Evolutionary conservation across 2,888 invertebrate species (phyloP), one percentile per base, ranked within the genome.

Genomic region (Clivina fossor): DNA sequence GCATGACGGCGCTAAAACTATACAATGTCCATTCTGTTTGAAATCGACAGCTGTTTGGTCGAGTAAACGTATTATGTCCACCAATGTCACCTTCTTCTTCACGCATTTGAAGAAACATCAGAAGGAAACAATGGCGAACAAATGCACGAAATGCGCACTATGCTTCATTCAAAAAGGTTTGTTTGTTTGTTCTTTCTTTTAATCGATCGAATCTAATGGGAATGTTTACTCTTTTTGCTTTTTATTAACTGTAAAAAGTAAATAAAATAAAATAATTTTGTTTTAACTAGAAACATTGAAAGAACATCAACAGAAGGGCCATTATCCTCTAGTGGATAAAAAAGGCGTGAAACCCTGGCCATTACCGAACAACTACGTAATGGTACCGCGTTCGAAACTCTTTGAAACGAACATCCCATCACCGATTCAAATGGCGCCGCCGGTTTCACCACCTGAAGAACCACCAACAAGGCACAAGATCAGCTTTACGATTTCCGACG

Each of bases 11-110:
- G 80, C 83, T 28, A 79, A 82, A 60, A 78, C 82, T 48, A 74
- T 92, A 49, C 85, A 90, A 68, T 94, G 95, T 69, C 89, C 92
- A 2, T 85, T 86, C 70, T 95, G 95, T 69, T 79, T 94, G 63
- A 88, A 89, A 76, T 71, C 76, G 57, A 65, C 77, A 3, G 71
- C 72, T n/a, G 74, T 78, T n/a, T 78, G 77, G 63, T 69, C 72
- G 16, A 74, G 77, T 24, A 80, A 79, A 0, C 71, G 78, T 55
- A 77, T 83, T 56, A 78, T 83, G 64, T 74, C 80, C 0, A 76
- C 82, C 30, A 86, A 85, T 68, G 77, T 88, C 60, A 77, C 80
- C 61, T 77, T 83, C 41, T 89, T 81, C 71, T 75, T 86, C 44
- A 79, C 85, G 60, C 89, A 89, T 67, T 74, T 89, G 68, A 82